Percentiles rank a stretch among this genome's conserved stretches.
Conservation (phyloP, 2,888 invertebrate genomes). For the Apodemia hepburni region DNA sequence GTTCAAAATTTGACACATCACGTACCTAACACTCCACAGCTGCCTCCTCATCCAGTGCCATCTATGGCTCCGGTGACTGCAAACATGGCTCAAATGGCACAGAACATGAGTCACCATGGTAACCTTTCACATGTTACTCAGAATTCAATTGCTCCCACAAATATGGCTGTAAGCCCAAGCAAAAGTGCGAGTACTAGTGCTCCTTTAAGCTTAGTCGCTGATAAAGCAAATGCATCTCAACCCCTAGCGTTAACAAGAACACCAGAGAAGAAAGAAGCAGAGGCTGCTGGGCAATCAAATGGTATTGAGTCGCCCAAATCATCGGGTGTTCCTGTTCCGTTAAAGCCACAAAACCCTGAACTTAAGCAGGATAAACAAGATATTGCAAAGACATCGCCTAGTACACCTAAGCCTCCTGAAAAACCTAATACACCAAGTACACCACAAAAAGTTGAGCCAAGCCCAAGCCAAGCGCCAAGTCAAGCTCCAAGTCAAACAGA, state of each 20-base stretch:
- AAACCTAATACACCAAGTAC: slow-evolving; percentile 48
- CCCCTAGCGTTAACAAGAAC: slow-evolving; percentile 69
- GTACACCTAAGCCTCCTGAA: slow-evolving; percentile 70
- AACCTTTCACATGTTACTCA: slow-evolving; percentile 69
- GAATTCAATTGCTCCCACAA: slow-evolving; percentile 55
- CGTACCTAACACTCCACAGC: slow-evolving; percentile 49
- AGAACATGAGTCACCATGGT: slow-evolving; percentile 76
- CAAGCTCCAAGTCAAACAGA: slow-evolving; percentile 41
- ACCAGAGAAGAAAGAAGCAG: slow-evolving; percentile 69
- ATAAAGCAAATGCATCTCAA: slow-evolving; percentile 54
- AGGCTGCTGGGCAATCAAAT: slow-evolving; percentile 61
- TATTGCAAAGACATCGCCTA: slow-evolving; percentile 67
- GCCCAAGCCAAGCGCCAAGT: slow-evolving; percentile 31
- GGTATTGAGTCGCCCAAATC: slow-evolving; percentile 70
- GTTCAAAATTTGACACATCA: slow-evolving; percentile 65
- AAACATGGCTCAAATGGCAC: slow-evolving; percentile 76
- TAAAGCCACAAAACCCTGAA: slow-evolving; percentile 65
- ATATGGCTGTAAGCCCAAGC: slow-evolving; percentile 54
- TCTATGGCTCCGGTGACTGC: slow-evolving; percentile 75
- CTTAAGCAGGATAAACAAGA: slow-evolving; percentile 65
- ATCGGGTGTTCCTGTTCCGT: slow-evolving; percentile 47
- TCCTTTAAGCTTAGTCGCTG: slow-evolving; percentile 69
- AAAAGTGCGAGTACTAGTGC: slow-evolving; percentile 56
- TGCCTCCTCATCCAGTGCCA: slow-evolving; percentile 58
- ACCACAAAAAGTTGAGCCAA: slow-evolving; percentile 58